phyloP scores from a whole-genome alignment of 1,140 invertebrate genomes.

The Drusus annulatus region DNA sequence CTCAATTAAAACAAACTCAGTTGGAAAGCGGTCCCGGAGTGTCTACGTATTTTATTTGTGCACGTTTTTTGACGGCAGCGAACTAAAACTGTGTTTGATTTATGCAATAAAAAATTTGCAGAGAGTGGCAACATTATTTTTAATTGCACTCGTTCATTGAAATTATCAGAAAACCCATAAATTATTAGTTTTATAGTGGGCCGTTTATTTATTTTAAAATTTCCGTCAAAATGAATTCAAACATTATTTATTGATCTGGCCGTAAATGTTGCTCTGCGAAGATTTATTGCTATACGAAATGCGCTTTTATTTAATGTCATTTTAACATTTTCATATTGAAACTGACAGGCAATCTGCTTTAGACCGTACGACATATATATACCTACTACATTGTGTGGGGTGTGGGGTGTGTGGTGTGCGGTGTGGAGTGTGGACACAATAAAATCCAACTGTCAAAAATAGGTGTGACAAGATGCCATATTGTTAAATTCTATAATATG shows the following conservation, averaged over 20 bases:
- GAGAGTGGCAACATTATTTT: background rate
- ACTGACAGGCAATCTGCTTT: slow-evolving; percentile 17
- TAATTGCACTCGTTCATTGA: background rate
- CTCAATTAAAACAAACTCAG: too few species aligned
- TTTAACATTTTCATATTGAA: slow-evolving; percentile 23
- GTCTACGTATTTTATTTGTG: too few species aligned
- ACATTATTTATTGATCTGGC: slow-evolving; percentile 40
- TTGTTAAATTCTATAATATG: too few species aligned
- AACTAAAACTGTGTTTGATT: too few species aligned
- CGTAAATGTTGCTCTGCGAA: slow-evolving; percentile 10
- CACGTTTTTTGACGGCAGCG: too few species aligned
- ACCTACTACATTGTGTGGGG: too few species aligned
- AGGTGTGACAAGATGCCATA: too few species aligned
- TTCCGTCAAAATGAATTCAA: slow-evolving; percentile 32
- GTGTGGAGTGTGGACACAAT: too few species aligned
- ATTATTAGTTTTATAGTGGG: background rate
- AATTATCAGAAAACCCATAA: slow-evolving; percentile 11
- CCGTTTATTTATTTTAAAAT: slow-evolving; percentile 14
- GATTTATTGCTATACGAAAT: slow-evolving; percentile 11
- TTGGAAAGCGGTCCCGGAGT: too few species aligned
- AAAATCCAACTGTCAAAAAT: too few species aligned
- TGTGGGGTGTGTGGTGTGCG: too few species aligned
- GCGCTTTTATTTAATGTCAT: background rate
- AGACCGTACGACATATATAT: too few species aligned
- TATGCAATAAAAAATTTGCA: background rate